phyloP scores from a whole-genome alignment of 1,140 invertebrate genomes.

The Zaprionus tsacasi region DNA sequence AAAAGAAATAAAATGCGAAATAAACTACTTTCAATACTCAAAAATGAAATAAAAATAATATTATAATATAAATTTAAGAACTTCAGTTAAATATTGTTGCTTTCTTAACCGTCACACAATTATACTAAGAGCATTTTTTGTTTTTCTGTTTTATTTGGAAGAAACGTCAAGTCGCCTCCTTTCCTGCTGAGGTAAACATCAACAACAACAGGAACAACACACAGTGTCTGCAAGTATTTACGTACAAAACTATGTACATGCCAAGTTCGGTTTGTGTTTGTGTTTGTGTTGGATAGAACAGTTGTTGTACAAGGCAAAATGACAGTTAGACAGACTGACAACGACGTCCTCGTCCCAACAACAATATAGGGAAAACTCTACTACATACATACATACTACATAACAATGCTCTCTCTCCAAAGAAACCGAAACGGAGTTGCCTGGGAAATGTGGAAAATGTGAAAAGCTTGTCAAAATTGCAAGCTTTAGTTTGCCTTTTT shows the following conservation, averaged over 20 bases:
- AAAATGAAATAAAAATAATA: too few relatives aligned
- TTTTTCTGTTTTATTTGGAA: neutral
- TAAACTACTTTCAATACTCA: too few relatives aligned
- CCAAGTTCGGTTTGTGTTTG: constrained; percentile 17
- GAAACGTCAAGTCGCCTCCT: neutral
- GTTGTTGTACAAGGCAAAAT: constrained; percentile 59
- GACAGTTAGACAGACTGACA: constrained; percentile 54
- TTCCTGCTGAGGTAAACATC: neutral
- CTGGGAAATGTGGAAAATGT: constrained; percentile 60
- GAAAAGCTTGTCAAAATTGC: constrained; percentile 77
- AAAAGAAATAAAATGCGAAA: too few relatives aligned
- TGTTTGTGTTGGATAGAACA: constrained; percentile 48
- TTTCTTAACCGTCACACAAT: neutral
- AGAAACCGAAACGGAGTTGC: constrained; percentile 28
- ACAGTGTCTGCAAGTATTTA: constrained; percentile 6
- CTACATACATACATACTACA: neutral
- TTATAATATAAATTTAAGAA: neutral
- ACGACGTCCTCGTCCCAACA: constrained; percentile 16
- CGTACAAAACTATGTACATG: neutral
- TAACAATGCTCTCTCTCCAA: constrained; percentile 31
- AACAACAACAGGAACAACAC: neutral
- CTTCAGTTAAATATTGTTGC: neutral
- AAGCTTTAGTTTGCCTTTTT: constrained; percentile 67
- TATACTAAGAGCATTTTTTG: neutral
- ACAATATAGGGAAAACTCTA: constrained; percentile 2